Conservation (phyloP, 2,888 invertebrate species). For the Mactromeris polynyma region DNA sequence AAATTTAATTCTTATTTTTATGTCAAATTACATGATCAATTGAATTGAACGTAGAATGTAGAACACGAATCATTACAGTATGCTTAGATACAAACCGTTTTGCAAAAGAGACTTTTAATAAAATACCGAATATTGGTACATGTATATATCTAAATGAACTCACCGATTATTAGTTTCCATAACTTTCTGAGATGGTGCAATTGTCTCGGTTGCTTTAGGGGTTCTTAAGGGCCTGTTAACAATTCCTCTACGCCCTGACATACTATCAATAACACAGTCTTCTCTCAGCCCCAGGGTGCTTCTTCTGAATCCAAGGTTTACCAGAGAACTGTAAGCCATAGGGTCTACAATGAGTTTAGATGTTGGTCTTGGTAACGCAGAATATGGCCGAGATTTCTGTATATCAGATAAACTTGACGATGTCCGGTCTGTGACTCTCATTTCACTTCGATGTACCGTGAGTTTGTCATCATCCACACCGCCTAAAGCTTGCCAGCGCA, state of each 20-base stretch:
- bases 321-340: neutral
- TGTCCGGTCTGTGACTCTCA: neutral
- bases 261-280: conserved; percentile 15
- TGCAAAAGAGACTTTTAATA: too few species aligned
- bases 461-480: neutral
- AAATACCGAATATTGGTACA: too few species aligned
- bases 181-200: neutral
- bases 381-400: neutral
- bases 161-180: neutral
- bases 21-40: too few species aligned
- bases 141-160: too few species aligned
- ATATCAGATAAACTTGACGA: neutral
- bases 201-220: neutral
- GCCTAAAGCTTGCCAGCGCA: conserved; percentile 40
- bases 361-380: neutral
- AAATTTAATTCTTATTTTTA: too few species aligned
- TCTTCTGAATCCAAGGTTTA: conserved; percentile 18
- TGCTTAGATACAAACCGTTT: too few species aligned
- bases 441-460: neutral
- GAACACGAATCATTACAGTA: too few species aligned
- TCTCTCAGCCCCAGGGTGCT: neutral
- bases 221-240: neutral
- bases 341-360: conserved; percentile 12
- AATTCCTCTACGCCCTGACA: neutral
- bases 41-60: too few species aligned